Conservation (phyloP, 2,113 vertebrate species). For the Odocoileus hemionus region DNA sequence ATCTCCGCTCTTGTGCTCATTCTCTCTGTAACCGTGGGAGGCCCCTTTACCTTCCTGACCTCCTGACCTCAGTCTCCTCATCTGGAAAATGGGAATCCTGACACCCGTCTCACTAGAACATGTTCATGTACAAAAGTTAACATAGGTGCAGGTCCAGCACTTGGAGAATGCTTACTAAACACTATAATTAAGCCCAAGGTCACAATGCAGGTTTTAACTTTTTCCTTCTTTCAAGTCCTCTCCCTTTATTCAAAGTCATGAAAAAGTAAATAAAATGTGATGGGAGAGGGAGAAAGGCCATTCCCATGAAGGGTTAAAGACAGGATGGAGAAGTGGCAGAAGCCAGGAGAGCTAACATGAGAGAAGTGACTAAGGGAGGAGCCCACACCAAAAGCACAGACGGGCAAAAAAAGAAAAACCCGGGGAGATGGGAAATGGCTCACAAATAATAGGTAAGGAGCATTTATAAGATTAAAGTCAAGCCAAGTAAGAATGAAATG, state of each 20-base stretch:
- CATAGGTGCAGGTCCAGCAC: neutral
- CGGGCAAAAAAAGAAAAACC: neutral
- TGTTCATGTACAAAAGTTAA: neutral
- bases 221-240: neutral
- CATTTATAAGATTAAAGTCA: conserved; percentile 64
- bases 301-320: neutral
- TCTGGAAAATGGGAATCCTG: conserved; percentile 2
- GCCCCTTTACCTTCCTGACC: neutral
- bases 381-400: neutral
- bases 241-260: neutral
- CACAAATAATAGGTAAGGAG: conserved; percentile 37
- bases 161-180: neutral
- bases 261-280: neutral
- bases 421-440: conserved; percentile 16
- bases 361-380: neutral
- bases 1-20: neutral
- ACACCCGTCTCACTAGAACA: neutral
- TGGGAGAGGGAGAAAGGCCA: neutral
- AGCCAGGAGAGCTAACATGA: neutral
- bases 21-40: conserved; percentile 5
- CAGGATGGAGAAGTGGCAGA: neutral
- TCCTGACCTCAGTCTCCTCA: neutral
- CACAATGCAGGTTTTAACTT: neutral
- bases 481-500: conserved; percentile 27
- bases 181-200: neutral